These are phyloP conservation scores for Acanthurus tractus DNA, from an alignment of 2,797 vertebrate genomes.

Conservation along the genomic window DNA sequence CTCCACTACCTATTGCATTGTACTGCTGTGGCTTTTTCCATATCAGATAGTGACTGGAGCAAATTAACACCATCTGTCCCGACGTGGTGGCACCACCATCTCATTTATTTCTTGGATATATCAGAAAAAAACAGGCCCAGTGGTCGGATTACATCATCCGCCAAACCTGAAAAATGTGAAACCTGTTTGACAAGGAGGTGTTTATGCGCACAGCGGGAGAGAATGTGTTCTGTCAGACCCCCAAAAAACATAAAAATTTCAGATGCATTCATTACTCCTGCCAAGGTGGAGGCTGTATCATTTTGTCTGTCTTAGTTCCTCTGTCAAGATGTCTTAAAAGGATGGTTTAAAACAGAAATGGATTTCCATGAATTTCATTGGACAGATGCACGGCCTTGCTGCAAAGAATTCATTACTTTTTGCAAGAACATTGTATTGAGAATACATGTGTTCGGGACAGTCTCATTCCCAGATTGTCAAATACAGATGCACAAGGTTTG, in stretches of 20 bases:
- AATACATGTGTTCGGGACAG: too few species aligned
- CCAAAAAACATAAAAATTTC: not conserved
- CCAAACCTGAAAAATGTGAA: not conserved
- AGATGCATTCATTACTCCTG: not conserved
- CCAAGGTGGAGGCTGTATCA: not conserved
- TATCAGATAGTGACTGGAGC: constrained; percentile 38
- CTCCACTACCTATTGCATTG: constrained; percentile 47
- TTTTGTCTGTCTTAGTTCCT: not conserved
- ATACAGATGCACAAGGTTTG: too few species aligned
- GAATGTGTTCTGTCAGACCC: not conserved
- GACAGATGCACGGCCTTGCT: not conserved
- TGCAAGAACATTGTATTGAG: not conserved
- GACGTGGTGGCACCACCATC: not conserved
- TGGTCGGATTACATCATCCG: constrained; percentile 28
- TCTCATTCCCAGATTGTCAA: too few species aligned
- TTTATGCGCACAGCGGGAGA: not conserved
- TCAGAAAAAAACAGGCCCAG: constrained; percentile 8
- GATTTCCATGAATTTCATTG: not conserved
- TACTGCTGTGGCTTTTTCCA: constrained; percentile 6
- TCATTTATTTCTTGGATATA: constrained; percentile 31
- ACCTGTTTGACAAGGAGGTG: constrained; percentile 5
- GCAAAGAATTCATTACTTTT: not conserved
- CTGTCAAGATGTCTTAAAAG: constrained; percentile 5
- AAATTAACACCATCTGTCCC: constrained; percentile 19
- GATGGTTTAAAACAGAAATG: constrained; percentile 7